Base-by-base conservation (phyloP, 2,888 invertebrate species). In the Coleophora flavipennella region DNA sequence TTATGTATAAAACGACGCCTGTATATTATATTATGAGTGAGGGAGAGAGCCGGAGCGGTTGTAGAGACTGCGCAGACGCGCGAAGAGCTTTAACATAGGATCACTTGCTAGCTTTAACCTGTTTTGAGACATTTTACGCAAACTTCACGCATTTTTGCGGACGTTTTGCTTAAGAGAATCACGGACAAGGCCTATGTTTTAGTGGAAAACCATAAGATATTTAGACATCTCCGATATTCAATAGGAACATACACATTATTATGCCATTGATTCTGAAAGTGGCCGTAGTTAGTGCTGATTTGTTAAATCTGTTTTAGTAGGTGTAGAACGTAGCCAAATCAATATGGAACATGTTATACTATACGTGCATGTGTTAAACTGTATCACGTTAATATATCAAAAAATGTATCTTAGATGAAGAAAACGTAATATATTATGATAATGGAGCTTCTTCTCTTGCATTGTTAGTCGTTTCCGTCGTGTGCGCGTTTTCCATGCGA, bases 391-490 rank as follows among this genome's bases (percentile, higher is more conserved):
- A 78, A 73, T 70, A 61, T n/a, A 20, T 20, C 20, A 20, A 20
- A 70, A 64, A 68, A 62, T 78, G 69, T 81, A 80, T 78, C 67
- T 65, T 83, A 83, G 75, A 61, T 64, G 65, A 67, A 42, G 48
- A 53, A 55, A 52, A 55, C 55, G 67, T 63, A 59, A 59, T 57
- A 57, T 61, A 67, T 59, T 33, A 14, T 10, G 48, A 37, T 65
- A 63, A 65, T 61, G 56, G 51, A 61, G 55, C 67, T 63, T 72
- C 77, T 78, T 78, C 57, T 67, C 20, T 65, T 59, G 66, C 69
- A 57, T 54, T 44, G 59, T 76, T 70, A 72, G 64, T 57, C 62
- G 60, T 59, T 65, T 68, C 58, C 62, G 61, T 67, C 54, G 53
- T 45, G n/a, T n/a, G n/a, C n/a, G n/a, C n/a, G n/a, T n/a, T n/a